Conservation (phyloP, 2,888 invertebrate species). For the Lasioglossum lativentre region DNA sequence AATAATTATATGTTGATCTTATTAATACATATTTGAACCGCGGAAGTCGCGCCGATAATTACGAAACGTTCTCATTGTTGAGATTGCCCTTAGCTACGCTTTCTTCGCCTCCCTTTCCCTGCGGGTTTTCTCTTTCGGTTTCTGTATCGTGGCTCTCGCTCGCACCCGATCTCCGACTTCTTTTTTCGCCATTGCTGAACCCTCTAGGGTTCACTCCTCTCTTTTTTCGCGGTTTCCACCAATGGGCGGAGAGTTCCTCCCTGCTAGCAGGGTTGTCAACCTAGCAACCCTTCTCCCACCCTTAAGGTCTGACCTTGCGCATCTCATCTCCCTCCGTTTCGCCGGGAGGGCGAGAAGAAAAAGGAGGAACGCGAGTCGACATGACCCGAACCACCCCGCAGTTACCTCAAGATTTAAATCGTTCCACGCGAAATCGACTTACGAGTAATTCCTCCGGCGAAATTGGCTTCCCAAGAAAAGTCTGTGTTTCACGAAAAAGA, state of each 20-base stretch:
- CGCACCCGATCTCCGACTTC: slow-evolving; percentile 38
- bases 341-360: slow-evolving; percentile 62
- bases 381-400: slow-evolving; percentile 51
- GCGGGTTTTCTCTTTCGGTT: background rate
- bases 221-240: slow-evolving; percentile 71
- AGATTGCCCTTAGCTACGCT: slow-evolving; percentile 42
- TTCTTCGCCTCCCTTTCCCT: slow-evolving; percentile 15
- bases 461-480: slow-evolving; percentile 42
- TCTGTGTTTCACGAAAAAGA: background rate
- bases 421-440: slow-evolving; percentile 65
- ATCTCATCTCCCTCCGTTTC: slow-evolving; percentile 66
- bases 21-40: slow-evolving; percentile 12
- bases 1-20: slow-evolving; percentile 24
- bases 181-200: slow-evolving; percentile 61
- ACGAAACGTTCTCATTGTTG: slow-evolving; percentile 63
- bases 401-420: slow-evolving; percentile 69
- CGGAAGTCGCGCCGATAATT: slow-evolving; percentile 32
- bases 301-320: slow-evolving; percentile 74
- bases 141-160: slow-evolving; percentile 8
- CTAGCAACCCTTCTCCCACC: slow-evolving; percentile 74
- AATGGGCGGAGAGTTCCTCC: slow-evolving; percentile 78
- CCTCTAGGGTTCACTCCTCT: slow-evolving; percentile 62
- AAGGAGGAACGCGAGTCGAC: slow-evolving; percentile 51
- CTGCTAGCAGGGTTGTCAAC: slow-evolving; percentile 75
- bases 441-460: slow-evolving; percentile 53